phyloP scores from a whole-genome alignment of 2,888 invertebrate genomes.

The Ichneumoninae sp. region DNA sequence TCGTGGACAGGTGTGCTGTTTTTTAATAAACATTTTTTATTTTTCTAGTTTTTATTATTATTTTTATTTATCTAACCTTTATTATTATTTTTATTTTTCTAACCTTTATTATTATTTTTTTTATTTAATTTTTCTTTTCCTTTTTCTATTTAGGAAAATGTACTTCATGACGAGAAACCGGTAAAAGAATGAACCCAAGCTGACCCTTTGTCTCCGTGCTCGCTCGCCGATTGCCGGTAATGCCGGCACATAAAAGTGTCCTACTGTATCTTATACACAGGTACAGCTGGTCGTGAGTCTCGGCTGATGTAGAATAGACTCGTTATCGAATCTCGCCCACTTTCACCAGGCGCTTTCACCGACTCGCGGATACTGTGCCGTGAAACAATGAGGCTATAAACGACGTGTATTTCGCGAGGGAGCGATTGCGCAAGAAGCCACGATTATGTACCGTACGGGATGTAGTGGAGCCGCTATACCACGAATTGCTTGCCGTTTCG shows the following conservation, averaged over 20 bases:
- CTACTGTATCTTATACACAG: conserved; percentile 3
- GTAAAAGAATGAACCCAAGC: not conserved
- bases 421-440: conserved; percentile 62
- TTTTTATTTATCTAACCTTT: no score
- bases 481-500: conserved; percentile 22
- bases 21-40: no score
- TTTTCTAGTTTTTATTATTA: no score
- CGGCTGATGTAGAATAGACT: conserved; percentile 48
- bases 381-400: conserved; percentile 70
- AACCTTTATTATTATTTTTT: no score
- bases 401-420: conserved; percentile 70
- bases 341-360: conserved; percentile 68
- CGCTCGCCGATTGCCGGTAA: not conserved
- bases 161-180: not conserved
- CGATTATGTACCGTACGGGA: conserved; percentile 17
- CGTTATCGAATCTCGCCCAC: conserved; percentile 59
- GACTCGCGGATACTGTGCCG: conserved; percentile 57
- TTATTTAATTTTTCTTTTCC: no score
- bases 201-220: not conserved
- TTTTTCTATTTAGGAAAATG: not conserved
- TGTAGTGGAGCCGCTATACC: not conserved
- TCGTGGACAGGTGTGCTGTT: no score
- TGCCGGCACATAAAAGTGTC: conserved; percentile 5
- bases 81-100: no score
- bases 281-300: conserved; percentile 1